Base-by-base conservation (phyloP, 2,888 invertebrate genomes). In the Tanypteryx hageni region DNA sequence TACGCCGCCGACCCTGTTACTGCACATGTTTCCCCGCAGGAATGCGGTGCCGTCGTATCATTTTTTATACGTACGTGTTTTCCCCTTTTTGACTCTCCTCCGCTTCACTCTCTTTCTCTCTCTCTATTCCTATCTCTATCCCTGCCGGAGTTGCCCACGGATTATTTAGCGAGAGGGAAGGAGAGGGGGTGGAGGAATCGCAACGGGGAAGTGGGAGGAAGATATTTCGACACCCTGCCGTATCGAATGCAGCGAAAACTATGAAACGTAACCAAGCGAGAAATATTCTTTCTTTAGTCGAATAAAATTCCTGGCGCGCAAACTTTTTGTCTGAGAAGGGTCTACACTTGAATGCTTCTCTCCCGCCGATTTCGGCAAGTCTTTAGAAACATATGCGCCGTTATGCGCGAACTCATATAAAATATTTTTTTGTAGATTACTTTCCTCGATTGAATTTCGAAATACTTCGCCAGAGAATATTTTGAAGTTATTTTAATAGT, bases 1-100 rank as follows among this genome's bases (percentile, higher is more conserved):
- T 89, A 89, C 89, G 64, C 68, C 68, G 64, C 89, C 89, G 89
- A 89, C 89, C 89, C 61, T 89, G 89, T 89, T 44, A 89, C 89
- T 64, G 89, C 89, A 89, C 89, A 89, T 89, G 89, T 56, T 89
- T 89, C 89, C 89, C 89, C 89, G 64, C 89, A 89, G 89, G 89
- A 89, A 89, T 89, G 64, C 64, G 64, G 56, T 58, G 64, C 44
- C 61, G 89, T 89, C 89, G 89, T 89, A 89, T 89, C 68, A 89
- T 89, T 89, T 89, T 89, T 89, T 89, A 89, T 89, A 89, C 89
- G 64, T 86, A 59, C 86, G 86, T 61, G 31, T 64, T 89, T 64
- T 64, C 89, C 89, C 64, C 89, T 89, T 64, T 61, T 86, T 61
- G 59, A 11, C 27, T 61, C 64, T n/a, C 89, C 44, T 5, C 31